A percentile compares a stretch with the other conserved stretches of the same genome.
Evolutionary conservation across 1,140 invertebrate species (phyloP).

Genomic region (Caenorhabditis briggsae): DNA sequence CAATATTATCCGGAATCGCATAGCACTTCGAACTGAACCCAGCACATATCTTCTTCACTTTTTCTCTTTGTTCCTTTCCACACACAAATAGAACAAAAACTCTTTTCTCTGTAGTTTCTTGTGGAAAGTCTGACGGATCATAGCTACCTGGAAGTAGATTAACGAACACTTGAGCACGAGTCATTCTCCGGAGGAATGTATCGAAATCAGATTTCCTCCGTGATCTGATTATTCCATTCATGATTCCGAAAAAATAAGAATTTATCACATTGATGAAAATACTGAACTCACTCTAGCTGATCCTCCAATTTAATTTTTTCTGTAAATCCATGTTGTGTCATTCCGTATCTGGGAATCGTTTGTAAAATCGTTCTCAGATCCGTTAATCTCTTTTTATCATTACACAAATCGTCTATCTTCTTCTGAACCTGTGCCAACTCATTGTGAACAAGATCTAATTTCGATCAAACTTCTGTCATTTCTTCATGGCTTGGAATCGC

Average conservation of each 20-base stretch:
- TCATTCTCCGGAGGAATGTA: slow-evolving; percentile 73
- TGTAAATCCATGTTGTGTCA: slow-evolving; percentile 59
- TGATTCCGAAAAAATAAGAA: slow-evolving; percentile 65
- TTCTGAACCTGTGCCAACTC: slow-evolving; percentile 69
- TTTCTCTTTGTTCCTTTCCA: slow-evolving; percentile 80
- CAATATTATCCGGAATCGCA: slow-evolving; percentile 87
- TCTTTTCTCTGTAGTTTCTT: slow-evolving; percentile 75
- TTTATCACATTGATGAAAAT: not conserved
- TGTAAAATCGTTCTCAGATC: slow-evolving; percentile 70
- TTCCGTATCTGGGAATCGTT: slow-evolving; percentile 63
- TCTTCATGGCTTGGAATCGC: too few species aligned
- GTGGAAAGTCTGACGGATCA: slow-evolving; percentile 67
- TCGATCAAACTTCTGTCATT: too few species aligned
- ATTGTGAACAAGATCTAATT: slow-evolving; percentile 70
- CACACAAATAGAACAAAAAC: slow-evolving; percentile 81
- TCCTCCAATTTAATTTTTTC: slow-evolving; percentile 24
- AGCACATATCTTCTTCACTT: slow-evolving; percentile 80
- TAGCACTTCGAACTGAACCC: slow-evolving; percentile 78
- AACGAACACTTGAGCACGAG: slow-evolving; percentile 68
- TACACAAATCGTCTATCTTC: slow-evolving; percentile 62
- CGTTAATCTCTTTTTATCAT: slow-evolving; percentile 67
- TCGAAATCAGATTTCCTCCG: slow-evolving; percentile 70
- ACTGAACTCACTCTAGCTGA: slow-evolving; percentile 57
- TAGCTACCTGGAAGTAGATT: slow-evolving; percentile 69
- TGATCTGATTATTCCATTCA: slow-evolving; percentile 70